Conservation (phyloP, 2,113 vertebrate species). For the Montifringilla adamsi region DNA sequence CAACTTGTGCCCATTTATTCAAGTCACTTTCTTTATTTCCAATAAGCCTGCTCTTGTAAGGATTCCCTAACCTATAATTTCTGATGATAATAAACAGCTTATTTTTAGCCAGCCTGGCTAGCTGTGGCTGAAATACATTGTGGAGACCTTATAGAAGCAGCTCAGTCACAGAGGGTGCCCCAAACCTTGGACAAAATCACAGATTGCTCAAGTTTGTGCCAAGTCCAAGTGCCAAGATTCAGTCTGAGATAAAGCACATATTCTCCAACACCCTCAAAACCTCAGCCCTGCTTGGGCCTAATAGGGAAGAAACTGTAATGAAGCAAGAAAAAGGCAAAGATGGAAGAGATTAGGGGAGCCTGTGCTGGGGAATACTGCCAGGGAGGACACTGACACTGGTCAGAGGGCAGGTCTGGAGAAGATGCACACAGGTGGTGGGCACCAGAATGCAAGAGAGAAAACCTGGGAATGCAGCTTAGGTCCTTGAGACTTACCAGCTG, state of each 20-base stretch:
- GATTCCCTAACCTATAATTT: neutral
- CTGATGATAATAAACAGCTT: neutral
- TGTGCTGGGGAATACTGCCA: neutral
- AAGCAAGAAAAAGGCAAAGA: neutral
- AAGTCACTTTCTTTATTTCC: neutral
- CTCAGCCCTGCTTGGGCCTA: neutral
- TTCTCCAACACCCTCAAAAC: neutral
- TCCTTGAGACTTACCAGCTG: neutral
- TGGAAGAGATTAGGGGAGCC: neutral
- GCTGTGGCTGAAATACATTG: neutral
- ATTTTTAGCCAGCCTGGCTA: neutral
- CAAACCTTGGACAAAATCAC: neutral
- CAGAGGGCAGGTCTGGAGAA: neutral
- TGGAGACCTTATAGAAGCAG: neutral
- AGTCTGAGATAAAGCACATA: neutral
- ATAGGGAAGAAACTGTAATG: neutral
- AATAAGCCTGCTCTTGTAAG: neutral
- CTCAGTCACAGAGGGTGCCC: neutral
- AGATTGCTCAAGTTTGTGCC: neutral
- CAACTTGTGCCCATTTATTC: neutral
- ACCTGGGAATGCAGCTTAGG: neutral
- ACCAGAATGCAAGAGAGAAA: neutral
- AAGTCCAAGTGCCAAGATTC: neutral
- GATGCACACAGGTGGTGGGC: neutral
- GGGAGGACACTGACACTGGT: neutral